phyloP scores from a whole-genome alignment of 2,113 vertebrate species.

The Melanerpes aurifrons region DNA sequence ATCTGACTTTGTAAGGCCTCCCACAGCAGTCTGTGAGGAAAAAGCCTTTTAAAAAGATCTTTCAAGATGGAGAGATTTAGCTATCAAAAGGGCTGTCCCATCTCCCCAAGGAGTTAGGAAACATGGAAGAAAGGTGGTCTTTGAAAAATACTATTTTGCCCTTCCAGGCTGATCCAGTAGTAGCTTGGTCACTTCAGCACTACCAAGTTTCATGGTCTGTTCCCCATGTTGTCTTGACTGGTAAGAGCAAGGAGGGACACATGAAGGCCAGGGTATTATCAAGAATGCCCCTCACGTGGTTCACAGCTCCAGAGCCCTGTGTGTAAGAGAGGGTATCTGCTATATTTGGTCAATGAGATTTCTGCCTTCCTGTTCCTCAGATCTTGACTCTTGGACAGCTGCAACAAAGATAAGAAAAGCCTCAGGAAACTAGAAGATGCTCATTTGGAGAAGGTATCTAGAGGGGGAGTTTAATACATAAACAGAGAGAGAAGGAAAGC shows the following conservation, averaged over 20 bases:
- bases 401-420: constrained; percentile 51
- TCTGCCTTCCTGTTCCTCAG: constrained; percentile 53
- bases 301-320: neutral
- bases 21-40: neutral
- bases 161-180: neutral
- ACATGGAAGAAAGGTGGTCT: neutral
- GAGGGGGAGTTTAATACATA: constrained; percentile 52
- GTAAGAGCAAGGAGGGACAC: neutral
- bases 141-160: neutral
- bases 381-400: constrained; percentile 51
- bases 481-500: constrained; percentile 41
- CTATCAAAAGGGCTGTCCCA: neutral
- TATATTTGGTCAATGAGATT: constrained; percentile 33
- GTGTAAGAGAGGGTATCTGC: neutral
- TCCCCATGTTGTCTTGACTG: neutral
- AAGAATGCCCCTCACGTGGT: neutral
- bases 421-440: constrained; percentile 54
- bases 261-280: neutral
- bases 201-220: neutral
- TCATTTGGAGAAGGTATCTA: constrained; percentile 34
- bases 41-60: neutral
- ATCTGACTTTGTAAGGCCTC: neutral
- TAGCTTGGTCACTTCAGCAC: neutral
- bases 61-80: neutral
- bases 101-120: neutral